Conservation (phyloP, 2,797 vertebrate species). For the Sphenopsis melanotis region DNA sequence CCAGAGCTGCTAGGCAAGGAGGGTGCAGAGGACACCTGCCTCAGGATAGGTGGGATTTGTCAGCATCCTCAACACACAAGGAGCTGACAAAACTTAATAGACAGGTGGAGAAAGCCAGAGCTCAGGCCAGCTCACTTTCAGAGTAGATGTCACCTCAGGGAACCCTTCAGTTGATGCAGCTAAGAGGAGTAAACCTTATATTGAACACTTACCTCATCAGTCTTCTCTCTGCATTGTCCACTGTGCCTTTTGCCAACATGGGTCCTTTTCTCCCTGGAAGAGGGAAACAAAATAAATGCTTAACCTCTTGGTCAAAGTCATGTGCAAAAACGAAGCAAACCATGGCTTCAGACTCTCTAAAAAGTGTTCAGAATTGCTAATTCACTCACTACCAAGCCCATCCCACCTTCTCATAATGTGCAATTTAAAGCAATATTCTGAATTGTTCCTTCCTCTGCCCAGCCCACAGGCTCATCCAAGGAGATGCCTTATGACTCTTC, state of each 20-base stretch:
- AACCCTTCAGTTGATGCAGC: neutral
- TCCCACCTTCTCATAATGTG: neutral
- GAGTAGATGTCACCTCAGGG: neutral
- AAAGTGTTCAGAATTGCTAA: neutral
- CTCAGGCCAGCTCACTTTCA: neutral
- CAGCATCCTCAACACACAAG: neutral
- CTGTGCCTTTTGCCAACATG: neutral
- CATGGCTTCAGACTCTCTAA: neutral
- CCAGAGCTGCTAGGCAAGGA: neutral
- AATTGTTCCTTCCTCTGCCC: neutral
- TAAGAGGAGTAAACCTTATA: neutral
- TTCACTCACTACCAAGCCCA: neutral
- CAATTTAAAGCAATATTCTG: neutral
- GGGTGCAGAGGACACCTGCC: neutral
- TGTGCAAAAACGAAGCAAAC: neutral
- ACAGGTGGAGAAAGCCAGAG: neutral
- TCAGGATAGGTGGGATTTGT: neutral
- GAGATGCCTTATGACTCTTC: neutral
- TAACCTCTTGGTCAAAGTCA: neutral
- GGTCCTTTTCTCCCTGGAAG: neutral
- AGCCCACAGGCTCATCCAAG: neutral
- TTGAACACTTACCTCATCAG: neutral
- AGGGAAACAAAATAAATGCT: neutral
- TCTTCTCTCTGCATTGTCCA: neutral
- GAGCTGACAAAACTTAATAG: neutral